Evolutionary conservation across 53 echinoderm and acorn worm genomes (phyloP).

Genomic region (Stichopus horrens): DNA sequence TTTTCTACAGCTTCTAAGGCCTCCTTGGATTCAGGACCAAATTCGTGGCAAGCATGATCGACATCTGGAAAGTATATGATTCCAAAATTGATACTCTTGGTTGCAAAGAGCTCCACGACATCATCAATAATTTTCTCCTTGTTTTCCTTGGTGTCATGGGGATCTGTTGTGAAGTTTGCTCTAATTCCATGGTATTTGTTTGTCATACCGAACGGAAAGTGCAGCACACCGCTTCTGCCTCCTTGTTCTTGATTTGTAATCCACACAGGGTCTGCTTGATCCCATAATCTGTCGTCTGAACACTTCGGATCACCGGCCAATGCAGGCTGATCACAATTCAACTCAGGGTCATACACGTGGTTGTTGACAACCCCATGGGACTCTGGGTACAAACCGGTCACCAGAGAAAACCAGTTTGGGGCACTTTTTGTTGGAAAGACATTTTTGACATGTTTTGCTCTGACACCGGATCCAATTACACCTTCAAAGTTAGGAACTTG

Average conservation of each 20-base stretch:
- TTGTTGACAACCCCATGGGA: slow-evolving; percentile 88
- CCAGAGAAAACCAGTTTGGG: slow-evolving; percentile 83
- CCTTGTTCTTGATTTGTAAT: slow-evolving; percentile 82
- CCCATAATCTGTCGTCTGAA: slow-evolving; percentile 66
- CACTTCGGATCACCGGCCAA: background rate
- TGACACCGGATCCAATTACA: slow-evolving; percentile 59
- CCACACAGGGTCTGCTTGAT: slow-evolving; percentile 81
- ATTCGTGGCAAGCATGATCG: slow-evolving; percentile 83
- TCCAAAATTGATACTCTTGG: slow-evolving; percentile 74
- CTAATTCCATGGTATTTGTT: slow-evolving; percentile 59
- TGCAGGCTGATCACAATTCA: slow-evolving; percentile 46
- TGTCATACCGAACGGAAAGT: slow-evolving; percentile 62
- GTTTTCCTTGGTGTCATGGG: slow-evolving; percentile 42
- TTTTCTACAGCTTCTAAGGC: slow-evolving; percentile 55
- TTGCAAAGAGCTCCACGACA: slow-evolving; percentile 66
- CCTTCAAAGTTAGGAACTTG: slow-evolving; percentile 80
- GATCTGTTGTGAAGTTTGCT: slow-evolving; percentile 51
- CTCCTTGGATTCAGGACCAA: slow-evolving; percentile 67
- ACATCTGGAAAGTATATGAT: slow-evolving; percentile 85
- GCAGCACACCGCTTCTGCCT: slow-evolving; percentile 63
- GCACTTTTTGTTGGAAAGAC: slow-evolving; percentile 83
- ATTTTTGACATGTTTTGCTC: slow-evolving; percentile 67
- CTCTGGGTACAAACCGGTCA: slow-evolving; percentile 86
- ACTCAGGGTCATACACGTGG: slow-evolving; percentile 71
- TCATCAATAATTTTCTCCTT: slow-evolving; percentile 59